Evolutionary conservation across 2,888 invertebrate species (phyloP), one percentile per base, ranked within the genome.

Genomic region (Drosophila neotestacea): DNA sequence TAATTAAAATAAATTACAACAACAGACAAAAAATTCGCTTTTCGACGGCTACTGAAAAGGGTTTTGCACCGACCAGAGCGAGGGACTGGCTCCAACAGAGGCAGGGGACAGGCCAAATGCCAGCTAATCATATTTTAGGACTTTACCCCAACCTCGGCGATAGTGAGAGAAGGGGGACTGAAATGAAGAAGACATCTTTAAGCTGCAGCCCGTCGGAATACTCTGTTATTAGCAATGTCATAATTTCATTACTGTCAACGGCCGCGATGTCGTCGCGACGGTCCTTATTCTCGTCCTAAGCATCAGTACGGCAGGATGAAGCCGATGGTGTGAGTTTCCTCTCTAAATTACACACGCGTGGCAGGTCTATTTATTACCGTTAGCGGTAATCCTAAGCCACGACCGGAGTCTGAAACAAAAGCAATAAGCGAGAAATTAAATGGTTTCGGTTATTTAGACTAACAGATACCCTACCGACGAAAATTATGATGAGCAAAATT

Each of bases 231-330:
- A 84, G 84, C 85, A 77, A 79, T 85, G 81, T 91, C 84, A 88
- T 87, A 88, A 88, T 89, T 88, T 90, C 85, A 90, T 91, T 91
- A 89, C 84, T 86, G 86, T 89, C 85, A 87, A 81, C 81, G 72
- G 69, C 71, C 82, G 82, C 51, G 47, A 48, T 62, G 70, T 32
- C 32, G 32, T 32, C 32, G 51, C 56, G 42, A 41, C 44, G 42
- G 47, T 52, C 55, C 59, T 44, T 13, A 46, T 39, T n/a, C 42
- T 3, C 56, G 9, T 22, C n/a, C 56, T 32, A 27, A 42, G 34
- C n/a, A 41, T 42, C 48, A 39, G 54, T 32, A 30, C 52, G 27
- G n/a, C 59, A 39, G 11, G 56, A 11, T 5, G 13, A 13, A 16
- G 30, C 16, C 55, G 22, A 59, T 65, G 71, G 54, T 48, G 51